Base-by-base conservation (phyloP, 2,888 invertebrate genomes). In the Agrypnus murinus region DNA sequence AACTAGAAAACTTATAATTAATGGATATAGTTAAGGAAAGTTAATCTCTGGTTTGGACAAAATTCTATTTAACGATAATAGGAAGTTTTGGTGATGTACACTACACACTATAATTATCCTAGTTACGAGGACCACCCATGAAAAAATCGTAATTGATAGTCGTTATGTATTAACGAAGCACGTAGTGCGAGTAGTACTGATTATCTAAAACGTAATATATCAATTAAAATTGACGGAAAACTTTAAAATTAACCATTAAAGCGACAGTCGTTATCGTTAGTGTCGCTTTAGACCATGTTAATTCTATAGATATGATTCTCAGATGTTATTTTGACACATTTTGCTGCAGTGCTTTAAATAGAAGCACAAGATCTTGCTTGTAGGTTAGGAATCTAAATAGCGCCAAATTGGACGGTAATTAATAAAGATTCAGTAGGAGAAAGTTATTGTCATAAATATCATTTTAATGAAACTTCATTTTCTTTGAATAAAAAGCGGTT, bases 401-500 rank as follows among this genome's bases (percentile, higher is more conserved):
- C 25, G 25, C n/a, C n/a, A n/a, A n/a, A n/a, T n/a, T n/a, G n/a
- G n/a, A n/a, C n/a, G n/a, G n/a, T n/a, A n/a, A n/a, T n/a, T n/a
- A n/a, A n/a, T n/a, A n/a, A n/a, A 25, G 25, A 25, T 3, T 25
- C 25, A 25, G 25, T 25, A 25, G 25, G 5, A 46, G 17, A 48
- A 65, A 57, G 45, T 65, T 65, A 65, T 43, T 43, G 14, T 25
- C 10, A 55, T 65, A 65, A 43, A 31, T 57, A 55, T 25, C 53
- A 32, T 14, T 65, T 65, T 65, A 57, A 57, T 63, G 55, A 55
- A 65, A 57, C 65, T 17, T 65, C 57, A 55, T 55, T 65, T 57
- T 43, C 55, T 57, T 65, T 55, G 34, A 65, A 31, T 15, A 53
- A 65, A 65, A 19, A 53, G 25, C 40, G 25, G 31, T n/a, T 36